Conservation (phyloP, 2,113 vertebrate genomes). For the Halcyon malimbica region DNA sequence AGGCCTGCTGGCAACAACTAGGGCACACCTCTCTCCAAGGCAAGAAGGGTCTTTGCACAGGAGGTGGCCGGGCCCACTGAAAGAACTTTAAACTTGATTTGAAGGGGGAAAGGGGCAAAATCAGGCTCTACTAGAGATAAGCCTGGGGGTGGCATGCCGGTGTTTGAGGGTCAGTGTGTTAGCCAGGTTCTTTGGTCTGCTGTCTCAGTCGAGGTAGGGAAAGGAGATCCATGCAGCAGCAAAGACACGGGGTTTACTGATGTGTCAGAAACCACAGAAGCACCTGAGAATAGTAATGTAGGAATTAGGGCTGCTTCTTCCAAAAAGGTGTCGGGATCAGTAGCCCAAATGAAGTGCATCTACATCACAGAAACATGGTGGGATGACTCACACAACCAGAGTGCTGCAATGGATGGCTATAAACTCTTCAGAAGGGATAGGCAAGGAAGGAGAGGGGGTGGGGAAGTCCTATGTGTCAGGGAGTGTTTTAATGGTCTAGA, state of each 20-base stretch:
- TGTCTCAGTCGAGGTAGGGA: not conserved
- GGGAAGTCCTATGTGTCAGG: not conserved
- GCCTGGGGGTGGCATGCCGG: not conserved
- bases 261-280: not conserved
- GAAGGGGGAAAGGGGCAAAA: not conserved
- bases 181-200: rapidly evolving
- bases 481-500: not conserved
- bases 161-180: not conserved
- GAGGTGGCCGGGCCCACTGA: not conserved
- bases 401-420: not conserved
- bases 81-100: not conserved
- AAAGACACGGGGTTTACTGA: not conserved
- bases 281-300: not conserved
- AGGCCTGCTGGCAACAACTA: not conserved
- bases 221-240: not conserved
- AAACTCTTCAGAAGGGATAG: not conserved
- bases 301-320: not conserved
- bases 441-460: too few relatives aligned
- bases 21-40: not conserved
- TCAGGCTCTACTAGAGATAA: not conserved
- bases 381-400: not conserved
- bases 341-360: not conserved
- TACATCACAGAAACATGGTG: not conserved
- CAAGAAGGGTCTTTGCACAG: not conserved
- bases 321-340: not conserved